Percentiles rank a stretch among this genome's conserved stretches.
These are phyloP conservation scores for Pogonomyrmex californicus DNA, from an alignment of 1,140 invertebrate genomes.

Conservation along the genomic window DNA sequence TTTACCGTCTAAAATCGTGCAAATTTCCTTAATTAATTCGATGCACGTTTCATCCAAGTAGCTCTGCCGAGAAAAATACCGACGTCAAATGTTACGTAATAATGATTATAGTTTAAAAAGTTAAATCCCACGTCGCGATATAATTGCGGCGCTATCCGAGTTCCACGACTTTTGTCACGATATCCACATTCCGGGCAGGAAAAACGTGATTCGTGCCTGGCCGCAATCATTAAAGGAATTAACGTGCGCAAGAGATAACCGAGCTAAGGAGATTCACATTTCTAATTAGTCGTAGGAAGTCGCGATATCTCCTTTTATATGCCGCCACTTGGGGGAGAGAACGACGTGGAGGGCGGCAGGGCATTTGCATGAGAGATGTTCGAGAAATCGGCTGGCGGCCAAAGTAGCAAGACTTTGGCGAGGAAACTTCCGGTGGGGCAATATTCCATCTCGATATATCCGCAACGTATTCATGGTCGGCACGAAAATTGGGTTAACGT, in stretches of 20 bases:
- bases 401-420: slow-evolving; percentile 52
- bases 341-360: background rate
- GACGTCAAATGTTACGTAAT: slow-evolving; percentile 58
- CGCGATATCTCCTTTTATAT: slow-evolving; percentile 61
- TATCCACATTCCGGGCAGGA: slow-evolving; percentile 48
- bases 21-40: slow-evolving; percentile 39
- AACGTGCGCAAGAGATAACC: slow-evolving; percentile 60
- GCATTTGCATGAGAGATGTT: slow-evolving; percentile 60
- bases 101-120: slow-evolving; percentile 59
- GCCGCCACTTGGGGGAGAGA: slow-evolving; percentile 22
- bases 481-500: slow-evolving; percentile 51
- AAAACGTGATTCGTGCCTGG: slow-evolving; percentile 61
- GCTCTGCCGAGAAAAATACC: slow-evolving; percentile 19
- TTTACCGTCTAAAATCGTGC: background rate
- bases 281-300: slow-evolving; percentile 58
- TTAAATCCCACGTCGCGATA: slow-evolving; percentile 48
- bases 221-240: slow-evolving; percentile 64
- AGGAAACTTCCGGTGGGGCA: slow-evolving; percentile 16
- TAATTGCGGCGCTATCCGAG: slow-evolving; percentile 58
- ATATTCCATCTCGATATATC: slow-evolving; percentile 34
- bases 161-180: slow-evolving; percentile 63
- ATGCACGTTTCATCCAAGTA: slow-evolving; percentile 35
- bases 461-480: slow-evolving; percentile 36
- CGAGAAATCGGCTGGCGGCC: slow-evolving; percentile 56
- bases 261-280: slow-evolving; percentile 61